phyloP scores from a whole-genome alignment of 2,113 vertebrate genomes.

The Felis chaus region DNA sequence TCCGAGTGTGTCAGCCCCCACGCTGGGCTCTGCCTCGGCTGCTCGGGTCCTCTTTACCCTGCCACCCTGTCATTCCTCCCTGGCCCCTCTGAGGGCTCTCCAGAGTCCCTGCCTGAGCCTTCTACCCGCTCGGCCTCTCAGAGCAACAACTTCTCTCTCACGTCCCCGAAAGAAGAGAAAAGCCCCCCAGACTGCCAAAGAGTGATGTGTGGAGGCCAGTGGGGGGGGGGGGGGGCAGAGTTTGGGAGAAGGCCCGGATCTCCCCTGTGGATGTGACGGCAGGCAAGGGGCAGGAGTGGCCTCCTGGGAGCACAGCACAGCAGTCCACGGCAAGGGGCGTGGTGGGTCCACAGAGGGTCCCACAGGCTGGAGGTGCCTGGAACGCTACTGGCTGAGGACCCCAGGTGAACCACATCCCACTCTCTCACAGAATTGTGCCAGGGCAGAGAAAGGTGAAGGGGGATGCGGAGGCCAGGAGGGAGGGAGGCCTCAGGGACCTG shows the following conservation, averaged over 20 bases:
- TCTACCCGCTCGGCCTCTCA: neutral
- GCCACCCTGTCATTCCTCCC: neutral
- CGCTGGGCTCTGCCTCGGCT: neutral
- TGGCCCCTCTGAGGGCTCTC: neutral
- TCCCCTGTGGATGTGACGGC: neutral
- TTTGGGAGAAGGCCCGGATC: neutral
- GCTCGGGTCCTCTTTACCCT: too few species aligned
- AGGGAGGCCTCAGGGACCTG: neutral
- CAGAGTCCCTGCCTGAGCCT: neutral
- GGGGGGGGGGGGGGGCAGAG: neutral
- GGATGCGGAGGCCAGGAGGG: fast-evolving
- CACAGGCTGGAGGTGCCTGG: neutral
- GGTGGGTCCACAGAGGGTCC: neutral
- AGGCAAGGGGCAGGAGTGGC: fast-evolving
- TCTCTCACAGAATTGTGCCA: neutral
- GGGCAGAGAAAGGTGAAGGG: neutral
- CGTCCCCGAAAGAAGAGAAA: neutral
- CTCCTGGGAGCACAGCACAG: neutral
- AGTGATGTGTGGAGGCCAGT: too few species aligned
- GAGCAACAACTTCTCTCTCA: neutral
- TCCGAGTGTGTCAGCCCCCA: neutral
- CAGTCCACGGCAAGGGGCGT: fast-evolving
- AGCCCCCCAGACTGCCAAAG: neutral
- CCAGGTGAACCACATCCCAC: neutral
- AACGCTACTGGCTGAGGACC: neutral